Base-by-base conservation (phyloP, 2,888 invertebrate species). In the Atherix ibis region DNA sequence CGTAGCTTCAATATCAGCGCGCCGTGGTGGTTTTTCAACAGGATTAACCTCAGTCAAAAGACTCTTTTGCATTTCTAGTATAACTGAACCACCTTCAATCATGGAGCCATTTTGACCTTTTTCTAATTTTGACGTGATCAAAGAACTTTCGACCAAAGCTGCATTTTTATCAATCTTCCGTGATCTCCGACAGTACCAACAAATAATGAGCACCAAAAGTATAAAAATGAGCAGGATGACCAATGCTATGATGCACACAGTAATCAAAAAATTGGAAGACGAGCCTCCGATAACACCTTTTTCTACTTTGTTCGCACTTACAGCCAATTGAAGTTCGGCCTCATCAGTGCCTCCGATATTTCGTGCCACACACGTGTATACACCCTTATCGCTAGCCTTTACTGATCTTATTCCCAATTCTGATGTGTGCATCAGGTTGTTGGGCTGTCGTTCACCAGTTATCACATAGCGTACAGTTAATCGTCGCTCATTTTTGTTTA, bases 1-100 rank as follows among this genome's bases (percentile, higher is more conserved):
- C 5, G 78, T 75, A 9, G 71, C 68, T 15, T 80, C 78, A 35
- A 71, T 71, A 39, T 83, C 82, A 43, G 78, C 79, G 40, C 82
- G 67, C 31, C 84, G 65, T 4, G 83, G 82, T 1, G 84, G 82
- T 51, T 87, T 85, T 38, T 79, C 78, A 13, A 85, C 78, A 1
- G 84, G 84, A 61, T 85, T 84, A 18, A 84, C 81, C 33, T 83
- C 79, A 3, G 81, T 79, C 42, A 87, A 76, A 31, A 85, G 62
- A 42, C 82, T 80, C 56, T 87, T 85, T 53, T 84, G 83, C 67
- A 84, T 82, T 52, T 87, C 85, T 37, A 77, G 74, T 32, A 77
- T 73, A 3, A 79, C 77, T 2, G 80, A 78, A 2, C 73, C 76
- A 2, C 77, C 76, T 52, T 80, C 79, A 38, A 80, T 68, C 46